Conservation (phyloP, 2,888 invertebrate genomes). For the Orchestes rusci region DNA sequence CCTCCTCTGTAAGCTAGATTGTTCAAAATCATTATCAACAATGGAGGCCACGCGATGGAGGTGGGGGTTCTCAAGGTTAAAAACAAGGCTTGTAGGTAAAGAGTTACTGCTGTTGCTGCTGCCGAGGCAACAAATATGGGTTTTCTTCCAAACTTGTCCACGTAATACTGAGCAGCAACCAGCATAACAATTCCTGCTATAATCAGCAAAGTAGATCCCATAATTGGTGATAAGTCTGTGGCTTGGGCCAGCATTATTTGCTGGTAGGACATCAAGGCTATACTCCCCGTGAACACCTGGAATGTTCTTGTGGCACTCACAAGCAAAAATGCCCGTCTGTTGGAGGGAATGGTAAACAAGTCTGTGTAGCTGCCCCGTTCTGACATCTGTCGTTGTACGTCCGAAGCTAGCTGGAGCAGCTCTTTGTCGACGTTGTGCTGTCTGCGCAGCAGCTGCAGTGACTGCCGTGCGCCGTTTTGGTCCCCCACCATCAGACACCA, state of each 20-base stretch:
- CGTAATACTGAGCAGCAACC: conserved; percentile 32
- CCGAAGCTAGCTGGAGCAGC: conserved; percentile 27
- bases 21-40: conserved; percentile 32
- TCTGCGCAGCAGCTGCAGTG: conserved; percentile 31
- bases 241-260: conserved; percentile 38
- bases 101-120: conserved; percentile 27
- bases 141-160: conserved; percentile 35
- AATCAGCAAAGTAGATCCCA: conserved; percentile 43
- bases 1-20: conserved; percentile 32
- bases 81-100: conserved; percentile 31
- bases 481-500: conserved; percentile 33
- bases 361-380: conserved; percentile 47
- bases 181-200: conserved; percentile 39
- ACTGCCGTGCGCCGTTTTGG: conserved; percentile 27
- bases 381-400: conserved; percentile 35
- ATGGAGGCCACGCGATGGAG: conserved; percentile 31
- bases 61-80: conserved; percentile 30
- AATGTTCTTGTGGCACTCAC: conserved; percentile 46
- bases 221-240: conserved; percentile 32
- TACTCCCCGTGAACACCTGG: conserved; percentile 34
- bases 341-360: conserved; percentile 49
- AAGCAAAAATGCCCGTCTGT: conserved; percentile 56
- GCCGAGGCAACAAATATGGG: conserved; percentile 32
- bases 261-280: conserved; percentile 33
- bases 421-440: conserved; percentile 33